phyloP scores from a whole-genome alignment of 2,888 invertebrate species.

The Drosophila cognata region DNA sequence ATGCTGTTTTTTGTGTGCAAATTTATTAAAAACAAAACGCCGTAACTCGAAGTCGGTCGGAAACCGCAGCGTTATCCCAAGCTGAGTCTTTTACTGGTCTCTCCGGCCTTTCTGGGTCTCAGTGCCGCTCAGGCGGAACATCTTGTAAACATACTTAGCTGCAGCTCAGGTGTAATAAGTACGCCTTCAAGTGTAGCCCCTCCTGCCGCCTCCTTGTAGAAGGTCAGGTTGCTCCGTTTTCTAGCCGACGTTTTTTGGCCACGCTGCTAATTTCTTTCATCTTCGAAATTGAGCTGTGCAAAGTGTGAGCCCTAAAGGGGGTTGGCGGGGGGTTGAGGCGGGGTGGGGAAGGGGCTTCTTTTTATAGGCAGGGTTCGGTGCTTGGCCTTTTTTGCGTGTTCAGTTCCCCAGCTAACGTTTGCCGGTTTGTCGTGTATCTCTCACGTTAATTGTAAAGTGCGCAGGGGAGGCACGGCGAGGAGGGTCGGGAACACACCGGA shows the following conservation, averaged over 20 bases:
- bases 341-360: too few species aligned
- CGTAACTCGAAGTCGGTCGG: constrained; percentile 6
- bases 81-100: constrained; percentile 11
- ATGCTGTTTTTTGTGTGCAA: constrained; percentile 50
- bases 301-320: background rate
- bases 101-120: constrained; percentile 3
- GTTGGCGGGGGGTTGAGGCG: background rate
- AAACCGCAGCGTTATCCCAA: constrained; percentile 22
- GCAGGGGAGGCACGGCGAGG: background rate
- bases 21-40: constrained; percentile 74
- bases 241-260: constrained; percentile 53
- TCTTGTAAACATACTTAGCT: constrained; percentile 80
- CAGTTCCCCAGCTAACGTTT: constrained; percentile 5
- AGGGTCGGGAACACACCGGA: constrained; percentile 7
- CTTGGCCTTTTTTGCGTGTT: constrained; percentile 31
- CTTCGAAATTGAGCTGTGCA: constrained; percentile 30
- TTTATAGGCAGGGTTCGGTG: background rate
- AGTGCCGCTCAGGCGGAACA: constrained; percentile 64
- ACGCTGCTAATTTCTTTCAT: constrained; percentile 79
- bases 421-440: constrained; percentile 63
- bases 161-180: constrained; percentile 79
- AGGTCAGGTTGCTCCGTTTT: constrained; percentile 47
- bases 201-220: constrained; percentile 21
- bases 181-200: constrained; percentile 68
- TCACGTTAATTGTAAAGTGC: constrained; percentile 71